Conservation (phyloP, 1,140 invertebrate genomes). For the Trypoxylus dichotomus region DNA sequence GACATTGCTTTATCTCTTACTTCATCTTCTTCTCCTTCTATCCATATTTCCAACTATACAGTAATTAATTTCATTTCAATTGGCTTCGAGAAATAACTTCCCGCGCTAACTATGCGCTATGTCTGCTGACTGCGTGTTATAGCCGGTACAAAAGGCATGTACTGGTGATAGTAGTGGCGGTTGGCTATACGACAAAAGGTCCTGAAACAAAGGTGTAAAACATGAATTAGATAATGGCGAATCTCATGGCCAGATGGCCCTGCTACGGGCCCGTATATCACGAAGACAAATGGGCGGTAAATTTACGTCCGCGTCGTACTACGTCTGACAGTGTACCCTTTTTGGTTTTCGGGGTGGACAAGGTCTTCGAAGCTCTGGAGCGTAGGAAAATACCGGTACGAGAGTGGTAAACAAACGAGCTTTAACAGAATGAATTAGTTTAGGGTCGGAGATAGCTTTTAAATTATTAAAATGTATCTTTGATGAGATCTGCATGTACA, state of each 20-base stretch:
- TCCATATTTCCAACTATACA: background rate
- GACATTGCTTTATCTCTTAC: background rate
- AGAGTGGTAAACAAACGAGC: no score
- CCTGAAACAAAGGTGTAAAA: conserved; percentile 42
- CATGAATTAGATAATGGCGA: conserved; percentile 44
- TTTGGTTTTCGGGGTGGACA: background rate
- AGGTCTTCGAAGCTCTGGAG: background rate
- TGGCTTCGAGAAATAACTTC: background rate
- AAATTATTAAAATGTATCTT: background rate
- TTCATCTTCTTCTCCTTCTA: background rate
- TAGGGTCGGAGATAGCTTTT: no score
- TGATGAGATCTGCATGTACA: no score
- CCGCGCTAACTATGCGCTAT: no score
- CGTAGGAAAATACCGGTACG: no score
- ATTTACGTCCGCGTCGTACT: conserved; percentile 29
- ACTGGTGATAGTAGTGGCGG: background rate
- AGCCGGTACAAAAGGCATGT: background rate
- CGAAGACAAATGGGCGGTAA: conserved; percentile 46
- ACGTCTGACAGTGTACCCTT: conserved; percentile 14
- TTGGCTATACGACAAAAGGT: conserved; percentile 33
- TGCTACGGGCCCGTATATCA: conserved; percentile 39
- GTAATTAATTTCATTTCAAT: conserved; percentile 10
- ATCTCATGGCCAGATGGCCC: conserved; percentile 37
- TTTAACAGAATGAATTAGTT: no score
- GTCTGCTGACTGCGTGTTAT: no score